phyloP scores from a whole-genome alignment of 2,113 vertebrate genomes.

The Hyperoodon ampullatus region DNA sequence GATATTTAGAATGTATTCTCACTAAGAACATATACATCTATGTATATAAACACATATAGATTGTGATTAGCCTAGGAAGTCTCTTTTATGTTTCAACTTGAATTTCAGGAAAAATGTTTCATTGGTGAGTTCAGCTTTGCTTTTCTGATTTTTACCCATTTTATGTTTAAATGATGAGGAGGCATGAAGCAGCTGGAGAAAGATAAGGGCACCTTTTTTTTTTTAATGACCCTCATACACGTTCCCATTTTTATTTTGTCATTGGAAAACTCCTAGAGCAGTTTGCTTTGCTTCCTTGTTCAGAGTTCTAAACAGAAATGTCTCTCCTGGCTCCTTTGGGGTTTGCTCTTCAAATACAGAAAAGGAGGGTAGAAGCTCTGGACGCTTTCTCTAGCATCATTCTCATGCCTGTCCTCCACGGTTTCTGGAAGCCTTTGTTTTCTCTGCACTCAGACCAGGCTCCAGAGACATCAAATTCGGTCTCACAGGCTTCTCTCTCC shows the following conservation, averaged over 20 bases:
- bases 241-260: constrained; percentile 42
- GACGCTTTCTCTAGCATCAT: background rate
- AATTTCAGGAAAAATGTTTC: background rate
- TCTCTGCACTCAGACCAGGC: background rate
- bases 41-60: background rate
- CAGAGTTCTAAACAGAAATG: constrained; percentile 45
- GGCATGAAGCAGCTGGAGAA: background rate
- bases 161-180: background rate
- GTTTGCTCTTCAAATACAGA: constrained; percentile 59
- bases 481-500: background rate
- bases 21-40: background rate
- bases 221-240: background rate
- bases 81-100: background rate
- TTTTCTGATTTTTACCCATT: background rate
- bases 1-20: background rate
- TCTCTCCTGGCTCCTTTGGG: constrained; percentile 1
- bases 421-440: background rate
- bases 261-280: background rate
- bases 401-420: background rate
- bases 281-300: constrained; percentile 56
- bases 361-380: background rate
- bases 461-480: background rate
- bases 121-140: background rate
- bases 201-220: background rate
- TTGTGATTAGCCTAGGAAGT: background rate